Base-by-base conservation (phyloP, 2,797 vertebrate species). In the Catamblyrhynchus diadema region DNA sequence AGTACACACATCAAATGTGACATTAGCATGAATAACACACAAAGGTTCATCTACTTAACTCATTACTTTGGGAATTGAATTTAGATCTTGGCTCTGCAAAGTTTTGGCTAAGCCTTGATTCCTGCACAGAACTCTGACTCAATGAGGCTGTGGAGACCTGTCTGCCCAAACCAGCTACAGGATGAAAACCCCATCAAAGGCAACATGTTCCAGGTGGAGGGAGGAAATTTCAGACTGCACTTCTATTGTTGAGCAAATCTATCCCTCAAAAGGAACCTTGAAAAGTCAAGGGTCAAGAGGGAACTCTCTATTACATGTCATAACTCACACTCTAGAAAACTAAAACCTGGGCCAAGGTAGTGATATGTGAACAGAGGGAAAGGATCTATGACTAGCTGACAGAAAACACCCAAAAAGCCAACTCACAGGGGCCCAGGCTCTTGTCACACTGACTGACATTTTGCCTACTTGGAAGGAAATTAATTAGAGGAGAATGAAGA, bases 391-490 rank as follows among this genome's bases (percentile, higher is more conserved):
- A 57, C 41, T 59, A 70, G 72, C 5, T 65, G 59, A 57, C 56
- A 93, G 37, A 79, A 88, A 93, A 69, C 12, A 79, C 32, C 9
- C n/a, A 15, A 86, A 86, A 88, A 47, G 3, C 15, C 33, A 42
- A 20, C 35, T 75, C 89, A 65, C 27, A 72, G 71, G 35, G 41
- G 27, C 66, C 24, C 32, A 79, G 74, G n/a, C 51, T 88, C 90
- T 92, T 92, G 66, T 69, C 86, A 71, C 30, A 61, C 45, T 57
- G 78, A 28, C 50, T 93, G 78, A 93, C 25, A 48, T 83, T 84
- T 95, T 50, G 39, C 64, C 71, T 80, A 12, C 70, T 94, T 91
- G 79, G 75, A 91, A 82, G 72, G 69, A 91, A 89, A 93, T n/a
- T 12, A 71, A 77, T 85, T 77, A 82, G 65, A 92, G 33, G 54